phyloP scores from a whole-genome alignment of 2,113 vertebrate genomes.

The Dipodomys spectabilis region DNA sequence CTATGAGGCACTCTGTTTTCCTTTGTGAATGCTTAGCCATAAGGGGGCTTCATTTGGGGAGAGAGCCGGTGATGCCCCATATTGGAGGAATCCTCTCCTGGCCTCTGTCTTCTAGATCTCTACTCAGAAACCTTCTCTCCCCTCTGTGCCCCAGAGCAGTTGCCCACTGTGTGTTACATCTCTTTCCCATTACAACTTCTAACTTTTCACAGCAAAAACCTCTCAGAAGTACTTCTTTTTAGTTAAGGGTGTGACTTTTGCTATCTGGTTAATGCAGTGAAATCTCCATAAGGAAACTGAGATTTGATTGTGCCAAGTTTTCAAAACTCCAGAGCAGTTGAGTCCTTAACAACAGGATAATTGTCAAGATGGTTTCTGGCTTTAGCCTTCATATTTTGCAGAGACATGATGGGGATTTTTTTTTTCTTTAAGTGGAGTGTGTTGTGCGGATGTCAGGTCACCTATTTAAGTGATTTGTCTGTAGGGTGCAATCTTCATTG shows the following conservation, averaged over 20 bases:
- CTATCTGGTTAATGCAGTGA: neutral
- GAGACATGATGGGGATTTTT: too few species aligned
- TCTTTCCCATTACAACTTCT: too few species aligned
- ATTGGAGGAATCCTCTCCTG: too few species aligned
- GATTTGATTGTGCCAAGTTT: neutral
- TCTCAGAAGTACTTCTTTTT: neutral
- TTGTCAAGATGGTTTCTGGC: neutral
- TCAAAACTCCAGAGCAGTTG: neutral
- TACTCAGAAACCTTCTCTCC: too few species aligned
- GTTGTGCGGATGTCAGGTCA: neutral
- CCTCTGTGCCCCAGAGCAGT: too few species aligned
- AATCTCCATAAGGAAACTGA: neutral
- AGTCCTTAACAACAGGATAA: neutral
- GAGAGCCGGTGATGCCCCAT: too few species aligned
- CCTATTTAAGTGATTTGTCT: neutral
- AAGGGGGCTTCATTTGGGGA: too few species aligned
- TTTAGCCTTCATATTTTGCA: neutral
- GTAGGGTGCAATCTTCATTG: neutral
- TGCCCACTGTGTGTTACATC: neutral
- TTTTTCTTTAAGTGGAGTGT: too few species aligned
- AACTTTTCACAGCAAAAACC: neutral
- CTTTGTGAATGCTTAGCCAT: too few species aligned
- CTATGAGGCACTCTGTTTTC: too few species aligned
- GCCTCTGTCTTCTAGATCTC: too few species aligned
- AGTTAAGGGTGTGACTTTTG: neutral